A percentile compares a stretch with the other conserved stretches of the same genome.
Conservation (phyloP, 2,113 vertebrate genomes). For the Rhineura floridana region DNA sequence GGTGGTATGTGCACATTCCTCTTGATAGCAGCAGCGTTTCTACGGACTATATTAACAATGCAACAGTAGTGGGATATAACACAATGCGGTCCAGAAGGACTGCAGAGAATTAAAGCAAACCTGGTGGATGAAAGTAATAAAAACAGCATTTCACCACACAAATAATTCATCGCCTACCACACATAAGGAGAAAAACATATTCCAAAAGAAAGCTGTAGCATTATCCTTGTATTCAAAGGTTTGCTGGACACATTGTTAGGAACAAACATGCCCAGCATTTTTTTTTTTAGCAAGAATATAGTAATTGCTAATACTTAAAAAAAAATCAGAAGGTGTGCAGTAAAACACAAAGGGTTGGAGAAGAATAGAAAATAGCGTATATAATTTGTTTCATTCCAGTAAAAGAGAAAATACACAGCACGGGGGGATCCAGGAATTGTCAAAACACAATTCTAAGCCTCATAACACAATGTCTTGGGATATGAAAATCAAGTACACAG, state of each 20-base stretch:
- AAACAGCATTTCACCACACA: slow-evolving; percentile 15
- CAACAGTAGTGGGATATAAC: background rate
- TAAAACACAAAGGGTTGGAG: background rate
- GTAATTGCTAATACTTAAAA: background rate
- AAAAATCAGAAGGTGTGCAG: background rate
- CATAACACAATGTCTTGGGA: background rate
- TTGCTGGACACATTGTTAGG: background rate
- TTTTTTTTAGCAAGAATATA: background rate
- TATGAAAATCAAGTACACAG: background rate
- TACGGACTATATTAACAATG: background rate
- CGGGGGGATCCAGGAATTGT: background rate
- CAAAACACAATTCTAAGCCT: background rate
- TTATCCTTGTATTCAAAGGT: slow-evolving; percentile 19
- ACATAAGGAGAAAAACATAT: background rate
- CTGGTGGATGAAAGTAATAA: slow-evolving; percentile 15
- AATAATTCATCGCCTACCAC: slow-evolving; percentile 12
- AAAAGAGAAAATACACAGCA: slow-evolving; percentile 1
- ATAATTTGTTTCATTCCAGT: background rate
- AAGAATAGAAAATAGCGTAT: background rate
- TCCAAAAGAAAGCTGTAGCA: background rate
- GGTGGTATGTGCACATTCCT: background rate
- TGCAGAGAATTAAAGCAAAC: slow-evolving; percentile 9
- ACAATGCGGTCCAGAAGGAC: slow-evolving; percentile 1
- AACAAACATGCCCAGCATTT: background rate
- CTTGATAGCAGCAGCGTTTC: background rate